Evolutionary conservation across 2,113 vertebrate genomes (phyloP).

Genomic region (Gnathonemus echidnorhynchus): DNA sequence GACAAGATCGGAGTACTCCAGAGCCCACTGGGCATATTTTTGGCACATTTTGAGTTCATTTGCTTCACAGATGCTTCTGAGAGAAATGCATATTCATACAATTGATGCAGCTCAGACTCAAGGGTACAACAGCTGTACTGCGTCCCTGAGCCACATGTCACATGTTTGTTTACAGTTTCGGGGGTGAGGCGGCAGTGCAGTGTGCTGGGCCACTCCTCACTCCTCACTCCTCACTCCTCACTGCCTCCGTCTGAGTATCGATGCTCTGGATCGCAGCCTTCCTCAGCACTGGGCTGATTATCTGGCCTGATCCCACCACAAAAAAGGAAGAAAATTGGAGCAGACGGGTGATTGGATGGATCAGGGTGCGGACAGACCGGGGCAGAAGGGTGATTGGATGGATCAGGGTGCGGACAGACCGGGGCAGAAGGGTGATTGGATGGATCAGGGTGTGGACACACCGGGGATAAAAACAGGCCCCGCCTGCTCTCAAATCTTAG

Average conservation of each 20-base stretch:
- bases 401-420: not conserved
- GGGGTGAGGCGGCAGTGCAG: not conserved
- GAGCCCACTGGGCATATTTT: not conserved
- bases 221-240: not conserved
- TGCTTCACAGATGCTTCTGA: not conserved
- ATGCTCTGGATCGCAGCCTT: not conserved
- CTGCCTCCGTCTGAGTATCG: not conserved
- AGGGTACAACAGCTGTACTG: not conserved
- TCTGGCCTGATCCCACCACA: slow-evolving; percentile 25
- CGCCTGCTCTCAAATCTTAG: not conserved
- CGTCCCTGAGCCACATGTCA: not conserved
- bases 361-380: not conserved
- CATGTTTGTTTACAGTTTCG: not conserved
- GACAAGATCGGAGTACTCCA: not conserved
- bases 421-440: not conserved
- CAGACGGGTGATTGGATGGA: not conserved
- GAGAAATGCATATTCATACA: not conserved
- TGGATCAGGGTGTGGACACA: not conserved
- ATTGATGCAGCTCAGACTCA: not conserved
- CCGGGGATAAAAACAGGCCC: not conserved
- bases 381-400: not conserved
- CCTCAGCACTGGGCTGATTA: not conserved
- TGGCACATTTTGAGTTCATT: not conserved
- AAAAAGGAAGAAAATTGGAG: not conserved
- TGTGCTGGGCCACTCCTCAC: not conserved